Percentiles rank a stretch among this genome's conserved stretches.
phyloP scores from a whole-genome alignment of 2,888 invertebrate genomes.

The Ophion ellenae region DNA sequence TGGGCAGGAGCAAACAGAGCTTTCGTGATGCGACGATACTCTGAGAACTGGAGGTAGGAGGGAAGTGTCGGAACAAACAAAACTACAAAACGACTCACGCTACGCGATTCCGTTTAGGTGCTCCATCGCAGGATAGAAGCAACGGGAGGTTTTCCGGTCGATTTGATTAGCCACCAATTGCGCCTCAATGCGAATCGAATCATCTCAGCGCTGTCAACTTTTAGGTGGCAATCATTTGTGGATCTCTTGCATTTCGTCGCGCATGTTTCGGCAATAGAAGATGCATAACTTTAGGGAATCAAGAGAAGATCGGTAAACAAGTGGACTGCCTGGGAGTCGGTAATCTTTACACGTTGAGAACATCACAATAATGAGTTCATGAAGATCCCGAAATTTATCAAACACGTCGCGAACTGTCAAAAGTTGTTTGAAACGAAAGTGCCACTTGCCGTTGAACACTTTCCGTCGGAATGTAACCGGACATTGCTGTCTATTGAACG shows the following conservation, averaged over 20 bases:
- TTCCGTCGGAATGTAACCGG: constrained; percentile 11
- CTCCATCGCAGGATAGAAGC: background rate
- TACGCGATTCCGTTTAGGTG: constrained; percentile 15
- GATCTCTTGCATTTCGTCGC: background rate
- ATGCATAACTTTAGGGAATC: background rate
- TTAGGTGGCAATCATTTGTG: background rate
- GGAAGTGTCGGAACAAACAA: constrained; percentile 7
- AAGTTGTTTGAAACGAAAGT: background rate
- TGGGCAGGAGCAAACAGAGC: background rate
- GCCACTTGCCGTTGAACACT: background rate
- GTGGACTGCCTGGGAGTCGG: background rate
- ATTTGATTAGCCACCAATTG: constrained; percentile 68
- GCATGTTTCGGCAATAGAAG: background rate
- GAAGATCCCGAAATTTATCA: too few relatives aligned
- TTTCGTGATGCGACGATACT: constrained; percentile 15
- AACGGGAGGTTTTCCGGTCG: constrained; percentile 59
- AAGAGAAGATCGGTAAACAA: too few relatives aligned
- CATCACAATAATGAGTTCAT: too few relatives aligned
- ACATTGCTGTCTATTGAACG: background rate
- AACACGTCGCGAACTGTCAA: background rate
- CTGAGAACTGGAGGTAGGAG: constrained; percentile 21
- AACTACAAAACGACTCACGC: constrained; percentile 38
- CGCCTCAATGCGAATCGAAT: constrained; percentile 25
- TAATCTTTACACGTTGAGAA: too few relatives aligned
- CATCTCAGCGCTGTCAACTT: constrained; percentile 6